phyloP scores from a whole-genome alignment of 2,113 vertebrate species.

The Carettochelys insculpta region DNA sequence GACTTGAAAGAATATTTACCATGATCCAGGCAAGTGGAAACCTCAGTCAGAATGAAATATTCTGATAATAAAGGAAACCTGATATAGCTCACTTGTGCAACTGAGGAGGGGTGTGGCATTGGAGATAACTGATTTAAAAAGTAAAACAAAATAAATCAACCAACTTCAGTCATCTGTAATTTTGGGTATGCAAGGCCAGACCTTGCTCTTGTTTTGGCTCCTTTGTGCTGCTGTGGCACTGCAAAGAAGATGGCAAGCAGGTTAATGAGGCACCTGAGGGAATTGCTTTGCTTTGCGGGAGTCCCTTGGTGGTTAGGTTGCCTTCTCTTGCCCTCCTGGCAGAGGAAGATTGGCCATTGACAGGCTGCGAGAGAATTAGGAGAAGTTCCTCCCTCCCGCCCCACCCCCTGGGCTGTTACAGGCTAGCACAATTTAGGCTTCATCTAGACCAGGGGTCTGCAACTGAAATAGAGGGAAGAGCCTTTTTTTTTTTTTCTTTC shows the following conservation, averaged over 20 bases:
- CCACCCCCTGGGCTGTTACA: accelerated
- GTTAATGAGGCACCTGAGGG: not conserved
- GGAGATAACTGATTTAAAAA: not conserved
- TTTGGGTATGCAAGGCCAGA: not conserved
- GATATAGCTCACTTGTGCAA: not conserved
- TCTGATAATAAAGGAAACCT: not conserved
- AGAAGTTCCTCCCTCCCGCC: too few relatives aligned
- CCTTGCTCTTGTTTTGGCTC: not conserved
- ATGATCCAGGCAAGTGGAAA: not conserved
- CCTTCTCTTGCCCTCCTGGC: not conserved
- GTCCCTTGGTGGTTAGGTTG: not conserved
- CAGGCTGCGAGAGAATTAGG: accelerated
- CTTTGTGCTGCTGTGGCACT: not conserved
- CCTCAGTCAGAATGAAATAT: not conserved
- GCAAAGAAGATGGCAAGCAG: not conserved
- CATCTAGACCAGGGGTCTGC: not conserved
- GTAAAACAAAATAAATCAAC: not conserved
- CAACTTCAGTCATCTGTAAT: not conserved
- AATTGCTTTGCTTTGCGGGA: not conserved
- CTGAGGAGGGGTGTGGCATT: not conserved
- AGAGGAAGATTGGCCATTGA: not conserved
- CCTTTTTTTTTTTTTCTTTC: too few relatives aligned
- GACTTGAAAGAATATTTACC: slow-evolving; percentile 18
- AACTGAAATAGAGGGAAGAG: too few relatives aligned
- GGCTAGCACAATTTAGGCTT: not conserved